Conservation (phyloP, 2,888 invertebrate genomes). For the Athripsodes cinereus region DNA sequence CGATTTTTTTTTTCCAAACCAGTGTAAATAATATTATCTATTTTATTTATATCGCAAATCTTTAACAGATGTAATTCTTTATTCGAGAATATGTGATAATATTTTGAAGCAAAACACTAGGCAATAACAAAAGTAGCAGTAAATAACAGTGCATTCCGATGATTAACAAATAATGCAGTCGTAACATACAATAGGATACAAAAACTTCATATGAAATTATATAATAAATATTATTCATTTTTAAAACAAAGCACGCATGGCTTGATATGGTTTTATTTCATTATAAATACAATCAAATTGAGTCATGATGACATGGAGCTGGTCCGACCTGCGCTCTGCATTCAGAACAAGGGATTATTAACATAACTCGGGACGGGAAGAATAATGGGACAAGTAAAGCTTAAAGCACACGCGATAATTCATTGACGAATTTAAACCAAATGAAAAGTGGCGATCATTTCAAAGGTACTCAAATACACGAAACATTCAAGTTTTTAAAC, state of each 20-base stretch:
- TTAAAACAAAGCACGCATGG: neutral
- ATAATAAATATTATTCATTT: neutral
- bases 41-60: no score
- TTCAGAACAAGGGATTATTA: conserved; percentile 9
- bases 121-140: no score
- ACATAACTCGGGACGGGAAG: conserved; percentile 12
- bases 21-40: no score
- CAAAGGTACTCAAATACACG: no score
- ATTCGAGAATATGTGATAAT: no score
- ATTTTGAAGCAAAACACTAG: no score
- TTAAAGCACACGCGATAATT: conserved; percentile 18
- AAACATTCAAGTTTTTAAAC: neutral
- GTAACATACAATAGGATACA: no score
- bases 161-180: no score
- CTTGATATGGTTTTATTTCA: neutral
- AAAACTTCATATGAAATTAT: no score
- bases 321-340: neutral
- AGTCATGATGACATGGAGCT: neutral
- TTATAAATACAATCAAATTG: conserved; percentile 1
- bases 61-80: no score
- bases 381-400: conserved; percentile 19
- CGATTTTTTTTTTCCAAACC: no score
- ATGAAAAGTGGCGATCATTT: neutral
- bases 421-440: conserved; percentile 10
- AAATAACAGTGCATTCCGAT: no score